These are phyloP conservation scores for Esperia sulphurella DNA, from an alignment of 2,888 invertebrate genomes.

Conservation along the genomic window DNA sequence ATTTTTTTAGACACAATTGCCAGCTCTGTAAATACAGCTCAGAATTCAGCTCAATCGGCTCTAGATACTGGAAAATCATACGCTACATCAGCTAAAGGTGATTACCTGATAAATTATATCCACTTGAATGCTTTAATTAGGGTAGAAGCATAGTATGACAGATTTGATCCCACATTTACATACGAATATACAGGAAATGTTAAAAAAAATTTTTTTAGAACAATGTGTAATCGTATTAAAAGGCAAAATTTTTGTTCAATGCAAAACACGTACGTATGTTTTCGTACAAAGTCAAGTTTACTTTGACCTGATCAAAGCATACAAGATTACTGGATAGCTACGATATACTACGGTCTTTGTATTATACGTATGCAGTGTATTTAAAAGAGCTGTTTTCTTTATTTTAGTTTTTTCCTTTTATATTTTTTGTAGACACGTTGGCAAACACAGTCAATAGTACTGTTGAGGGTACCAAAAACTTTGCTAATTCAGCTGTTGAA, in stretches of 20 bases:
- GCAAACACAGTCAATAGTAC: conserved; percentile 39
- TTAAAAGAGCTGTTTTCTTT: no score
- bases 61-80: conserved; percentile 44
- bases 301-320: background rate
- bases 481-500: conserved; percentile 42
- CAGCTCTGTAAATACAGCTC: conserved; percentile 34
- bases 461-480: conserved; percentile 48
- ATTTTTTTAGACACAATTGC: conserved; percentile 12
- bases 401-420: background rate
- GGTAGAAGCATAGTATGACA: no score
- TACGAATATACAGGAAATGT: no score
- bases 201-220: no score
- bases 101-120: background rate
- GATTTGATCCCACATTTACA: no score
- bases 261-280: no score
- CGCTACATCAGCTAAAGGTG: conserved; percentile 42
- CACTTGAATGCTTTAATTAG: no score
- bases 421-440: conserved; percentile 40
- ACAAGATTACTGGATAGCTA: background rate
- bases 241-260: no score
- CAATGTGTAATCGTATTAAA: no score
- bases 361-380: background rate
- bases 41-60: conserved; percentile 45
- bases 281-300: background rate
- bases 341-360: no score